These are phyloP conservation scores for Helicoverpa assulta DNA, from an alignment of 2,888 invertebrate species.

Conservation along the genomic window DNA sequence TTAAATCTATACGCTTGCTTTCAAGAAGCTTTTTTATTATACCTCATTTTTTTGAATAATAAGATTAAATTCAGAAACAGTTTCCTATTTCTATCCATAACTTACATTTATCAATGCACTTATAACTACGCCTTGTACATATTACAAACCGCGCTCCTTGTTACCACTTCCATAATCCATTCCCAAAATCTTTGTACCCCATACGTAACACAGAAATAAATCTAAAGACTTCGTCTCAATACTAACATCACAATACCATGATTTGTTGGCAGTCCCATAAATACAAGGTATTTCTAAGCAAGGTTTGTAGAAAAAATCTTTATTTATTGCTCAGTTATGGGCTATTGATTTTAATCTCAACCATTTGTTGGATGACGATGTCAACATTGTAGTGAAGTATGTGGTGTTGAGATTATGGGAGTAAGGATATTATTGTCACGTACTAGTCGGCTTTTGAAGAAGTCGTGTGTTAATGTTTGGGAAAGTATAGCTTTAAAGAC, in stretches of 20 bases:
- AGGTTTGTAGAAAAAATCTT: conserved; percentile 72
- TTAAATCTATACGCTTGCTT: too few relatives aligned
- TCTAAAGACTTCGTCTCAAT: conserved; percentile 74
- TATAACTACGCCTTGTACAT: background rate
- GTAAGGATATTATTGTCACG: background rate
- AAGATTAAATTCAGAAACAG: too few relatives aligned
- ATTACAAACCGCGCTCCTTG: conserved; percentile 19
- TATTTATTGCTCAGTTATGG: conserved; percentile 79
- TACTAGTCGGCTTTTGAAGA: background rate
- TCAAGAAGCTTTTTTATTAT: too few relatives aligned
- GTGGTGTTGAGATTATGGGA: conserved; percentile 13
- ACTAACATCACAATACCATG: conserved; percentile 76
- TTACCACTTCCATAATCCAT: conserved; percentile 52
- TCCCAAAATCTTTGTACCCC: conserved; percentile 22
- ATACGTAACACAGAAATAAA: conserved; percentile 73
- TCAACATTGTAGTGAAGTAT: conserved; percentile 53
- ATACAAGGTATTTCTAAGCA: conserved; percentile 72
- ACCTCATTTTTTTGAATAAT: too few relatives aligned
- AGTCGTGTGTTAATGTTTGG: too few relatives aligned
- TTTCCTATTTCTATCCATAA: too few relatives aligned
- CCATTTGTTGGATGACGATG: conserved; percentile 62
- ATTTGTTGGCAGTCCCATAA: conserved; percentile 84
- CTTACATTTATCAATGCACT: background rate
- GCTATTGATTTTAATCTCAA: conserved; percentile 73
- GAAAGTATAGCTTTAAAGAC: too few relatives aligned